These are phyloP conservation scores for Novumbra hubbsi DNA, from an alignment of 2,797 vertebrate species.

Conservation along the genomic window DNA sequence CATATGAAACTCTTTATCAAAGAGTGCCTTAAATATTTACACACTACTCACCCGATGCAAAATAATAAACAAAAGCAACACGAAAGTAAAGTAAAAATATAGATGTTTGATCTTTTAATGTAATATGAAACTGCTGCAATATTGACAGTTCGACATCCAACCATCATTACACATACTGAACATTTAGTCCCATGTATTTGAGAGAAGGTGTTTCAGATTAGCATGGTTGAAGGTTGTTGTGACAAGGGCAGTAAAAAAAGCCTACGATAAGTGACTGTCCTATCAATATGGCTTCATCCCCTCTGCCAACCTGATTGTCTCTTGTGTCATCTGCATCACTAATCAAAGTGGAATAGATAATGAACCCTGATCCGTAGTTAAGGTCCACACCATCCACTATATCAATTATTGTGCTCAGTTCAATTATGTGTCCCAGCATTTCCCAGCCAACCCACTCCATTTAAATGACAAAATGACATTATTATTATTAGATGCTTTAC, in stretches of 20 bases:
- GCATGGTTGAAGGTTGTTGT: neutral
- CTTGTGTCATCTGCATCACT: slow-evolving; percentile 23
- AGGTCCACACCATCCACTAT: slow-evolving; percentile 27
- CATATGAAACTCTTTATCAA: too few relatives aligned
- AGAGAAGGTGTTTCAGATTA: slow-evolving; percentile 1
- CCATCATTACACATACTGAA: neutral
- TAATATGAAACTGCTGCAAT: neutral
- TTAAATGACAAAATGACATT: slow-evolving; percentile 1
- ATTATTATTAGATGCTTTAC: slow-evolving; percentile 3
- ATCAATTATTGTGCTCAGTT: slow-evolving; percentile 46
- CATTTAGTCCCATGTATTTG: neutral
- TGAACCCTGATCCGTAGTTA: slow-evolving; percentile 30
- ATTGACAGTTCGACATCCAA: neutral
- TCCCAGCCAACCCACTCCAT: neutral
- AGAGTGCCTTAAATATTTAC: too few relatives aligned
- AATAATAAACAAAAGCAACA: too few relatives aligned
- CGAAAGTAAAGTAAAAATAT: neutral
- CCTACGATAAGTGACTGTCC: slow-evolving; percentile 16
- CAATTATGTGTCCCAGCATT: slow-evolving; percentile 16
- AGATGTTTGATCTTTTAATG: neutral
- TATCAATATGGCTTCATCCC: slow-evolving; percentile 26
- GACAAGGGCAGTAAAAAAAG: neutral
- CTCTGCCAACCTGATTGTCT: slow-evolving; percentile 10
- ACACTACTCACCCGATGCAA: too few relatives aligned
- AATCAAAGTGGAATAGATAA: slow-evolving; percentile 44